Evolutionary conservation across 1,140 invertebrate genomes (phyloP).

Genomic region (Arion vulgaris): DNA sequence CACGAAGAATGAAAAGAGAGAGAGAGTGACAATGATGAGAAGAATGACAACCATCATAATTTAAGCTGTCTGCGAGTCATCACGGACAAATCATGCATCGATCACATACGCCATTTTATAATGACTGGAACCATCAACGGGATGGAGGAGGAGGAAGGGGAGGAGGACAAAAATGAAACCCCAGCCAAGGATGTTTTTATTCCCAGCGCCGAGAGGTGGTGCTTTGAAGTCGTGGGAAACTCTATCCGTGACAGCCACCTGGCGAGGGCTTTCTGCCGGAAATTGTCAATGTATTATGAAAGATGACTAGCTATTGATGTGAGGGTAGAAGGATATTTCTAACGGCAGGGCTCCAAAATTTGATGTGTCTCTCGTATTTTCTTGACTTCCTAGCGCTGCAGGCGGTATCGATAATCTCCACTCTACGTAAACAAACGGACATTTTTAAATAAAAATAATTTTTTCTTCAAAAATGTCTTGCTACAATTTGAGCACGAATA

Average conservation of each 20-base stretch:
- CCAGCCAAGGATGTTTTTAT: not conserved
- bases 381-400: not conserved
- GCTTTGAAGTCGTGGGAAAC: slow-evolving; percentile 23
- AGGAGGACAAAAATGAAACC: not conserved
- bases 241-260: not conserved
- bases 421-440: too few species aligned
- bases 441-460: too few species aligned
- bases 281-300: slow-evolving; percentile 34
- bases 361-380: not conserved
- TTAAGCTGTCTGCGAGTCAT: too few species aligned
- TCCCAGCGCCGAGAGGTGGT: not conserved
- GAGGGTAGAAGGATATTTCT: not conserved
- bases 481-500: too few species aligned
- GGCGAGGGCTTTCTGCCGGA: not conserved
- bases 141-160: too few species aligned
- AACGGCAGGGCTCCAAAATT: not conserved
- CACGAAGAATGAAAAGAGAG: too few species aligned
- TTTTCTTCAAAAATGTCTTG: too few species aligned
- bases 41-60: too few species aligned
- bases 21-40: too few species aligned
- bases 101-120: slow-evolving; percentile 9
- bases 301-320: slow-evolving; percentile 17
- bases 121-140: not conserved
- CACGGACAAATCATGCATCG: not conserved
- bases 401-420: not conserved